Evolutionary conservation across 2,113 vertebrate genomes (phyloP).

Genomic region (Anas platyrhynchos): DNA sequence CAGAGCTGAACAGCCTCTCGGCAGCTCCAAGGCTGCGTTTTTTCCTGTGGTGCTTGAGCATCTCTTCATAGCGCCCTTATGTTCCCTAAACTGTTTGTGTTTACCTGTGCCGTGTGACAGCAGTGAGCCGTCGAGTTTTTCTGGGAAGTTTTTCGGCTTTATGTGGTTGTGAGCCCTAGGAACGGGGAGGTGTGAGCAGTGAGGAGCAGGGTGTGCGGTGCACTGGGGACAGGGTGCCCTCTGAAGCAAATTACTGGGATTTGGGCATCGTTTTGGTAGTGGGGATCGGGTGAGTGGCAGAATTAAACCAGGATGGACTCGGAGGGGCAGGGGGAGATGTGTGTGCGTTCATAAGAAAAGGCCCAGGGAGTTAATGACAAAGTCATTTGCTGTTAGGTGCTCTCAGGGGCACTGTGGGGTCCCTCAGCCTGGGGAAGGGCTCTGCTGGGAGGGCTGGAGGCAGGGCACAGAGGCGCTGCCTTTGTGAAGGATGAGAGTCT

Average conservation of each 20-base stretch:
- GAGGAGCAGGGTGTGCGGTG: background rate
- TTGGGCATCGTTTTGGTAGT: background rate
- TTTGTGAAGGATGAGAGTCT: background rate
- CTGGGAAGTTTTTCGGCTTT: background rate
- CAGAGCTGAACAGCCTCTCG: background rate
- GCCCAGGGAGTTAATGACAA: background rate
- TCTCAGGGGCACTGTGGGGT: background rate
- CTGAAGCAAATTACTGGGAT: background rate
- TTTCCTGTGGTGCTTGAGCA: background rate
- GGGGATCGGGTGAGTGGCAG: background rate
- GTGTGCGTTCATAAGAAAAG: background rate
- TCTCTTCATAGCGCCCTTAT: background rate
- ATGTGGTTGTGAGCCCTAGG: background rate
- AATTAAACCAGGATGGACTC: background rate
- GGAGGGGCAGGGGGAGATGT: too few relatives aligned
- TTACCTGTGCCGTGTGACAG: background rate
- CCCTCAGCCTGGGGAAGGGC: background rate
- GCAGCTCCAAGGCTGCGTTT: background rate
- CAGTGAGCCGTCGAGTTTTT: background rate
- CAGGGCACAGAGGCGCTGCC: background rate
- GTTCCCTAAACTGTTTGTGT: background rate
- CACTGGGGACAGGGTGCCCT: background rate
- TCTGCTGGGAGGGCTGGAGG: background rate
- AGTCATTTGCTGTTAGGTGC: background rate
- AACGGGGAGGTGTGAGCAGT: background rate